A percentile compares a stretch with the other conserved stretches of the same genome.
phyloP scores from a whole-genome alignment of 1,140 invertebrate species.

The Drosophila punjabiensis region DNA sequence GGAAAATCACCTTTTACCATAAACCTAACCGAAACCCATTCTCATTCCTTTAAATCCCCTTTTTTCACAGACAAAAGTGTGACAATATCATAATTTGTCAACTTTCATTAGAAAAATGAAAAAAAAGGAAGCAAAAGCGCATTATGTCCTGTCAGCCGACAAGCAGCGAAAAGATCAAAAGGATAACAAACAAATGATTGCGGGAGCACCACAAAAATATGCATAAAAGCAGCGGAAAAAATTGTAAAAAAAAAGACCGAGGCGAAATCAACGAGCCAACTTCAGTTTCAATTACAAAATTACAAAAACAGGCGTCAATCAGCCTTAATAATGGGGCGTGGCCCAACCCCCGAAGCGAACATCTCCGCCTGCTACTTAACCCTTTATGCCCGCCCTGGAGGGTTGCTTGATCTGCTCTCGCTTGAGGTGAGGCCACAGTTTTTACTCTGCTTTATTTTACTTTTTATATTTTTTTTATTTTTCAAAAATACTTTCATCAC shows the following conservation, averaged over 20 bases:
- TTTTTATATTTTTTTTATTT: slow-evolving; percentile 5
- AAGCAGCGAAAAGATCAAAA: slow-evolving; percentile 78
- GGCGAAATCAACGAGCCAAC: slow-evolving; percentile 56
- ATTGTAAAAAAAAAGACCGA: slow-evolving; percentile 49
- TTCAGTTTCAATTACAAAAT: slow-evolving; percentile 84
- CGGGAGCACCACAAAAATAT: slow-evolving; percentile 41
- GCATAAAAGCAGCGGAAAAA: slow-evolving; percentile 57
- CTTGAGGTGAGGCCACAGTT: slow-evolving; percentile 67
- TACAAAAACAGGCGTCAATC: slow-evolving; percentile 82
- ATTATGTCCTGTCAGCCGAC: slow-evolving; percentile 51
- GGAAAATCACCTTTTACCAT: not conserved
- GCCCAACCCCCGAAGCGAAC: slow-evolving; percentile 51
- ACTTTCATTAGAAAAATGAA: slow-evolving; percentile 74
- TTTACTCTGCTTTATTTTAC: slow-evolving; percentile 16
- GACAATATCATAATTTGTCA: slow-evolving; percentile 68
- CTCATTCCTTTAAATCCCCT: not conserved
- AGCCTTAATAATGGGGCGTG: slow-evolving; percentile 80
- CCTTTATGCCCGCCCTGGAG: slow-evolving; percentile 53
- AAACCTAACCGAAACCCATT: not conserved
- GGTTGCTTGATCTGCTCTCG: slow-evolving; percentile 50
- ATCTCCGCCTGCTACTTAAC: slow-evolving; percentile 71
- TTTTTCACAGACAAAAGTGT: slow-evolving; percentile 32
- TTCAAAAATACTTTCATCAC: slow-evolving; percentile 61
- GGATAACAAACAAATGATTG: slow-evolving; percentile 81
- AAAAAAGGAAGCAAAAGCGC: slow-evolving; percentile 53